phyloP scores from a whole-genome alignment of 2,113 vertebrate species.

The Sialia sialis region DNA sequence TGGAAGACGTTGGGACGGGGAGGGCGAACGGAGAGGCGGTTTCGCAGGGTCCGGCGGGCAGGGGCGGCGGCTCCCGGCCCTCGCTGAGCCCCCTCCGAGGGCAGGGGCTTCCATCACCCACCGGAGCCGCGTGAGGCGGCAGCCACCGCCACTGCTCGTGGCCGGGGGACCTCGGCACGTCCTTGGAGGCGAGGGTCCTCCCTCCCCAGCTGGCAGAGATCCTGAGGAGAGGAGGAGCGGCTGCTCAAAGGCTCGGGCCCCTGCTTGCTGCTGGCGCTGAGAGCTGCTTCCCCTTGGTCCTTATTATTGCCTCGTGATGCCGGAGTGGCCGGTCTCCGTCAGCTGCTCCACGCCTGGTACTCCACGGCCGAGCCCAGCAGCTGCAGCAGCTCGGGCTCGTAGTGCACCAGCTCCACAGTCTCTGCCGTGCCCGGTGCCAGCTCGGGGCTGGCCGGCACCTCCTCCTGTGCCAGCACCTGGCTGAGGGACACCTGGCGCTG shows the following conservation, averaged over 20 bases:
- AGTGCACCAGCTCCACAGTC: slow-evolving; percentile 89
- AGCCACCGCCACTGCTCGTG: neutral
- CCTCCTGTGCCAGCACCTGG: slow-evolving; percentile 83
- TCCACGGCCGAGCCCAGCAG: slow-evolving; percentile 87
- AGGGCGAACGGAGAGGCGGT: slow-evolving; percentile 49
- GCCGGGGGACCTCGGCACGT: neutral
- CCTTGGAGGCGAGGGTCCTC: neutral
- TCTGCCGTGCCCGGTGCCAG: slow-evolving; percentile 71
- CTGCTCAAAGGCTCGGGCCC: slow-evolving; percentile 54
- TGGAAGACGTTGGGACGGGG: slow-evolving; percentile 72
- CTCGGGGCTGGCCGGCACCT: slow-evolving; percentile 64
- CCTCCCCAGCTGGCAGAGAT: neutral
- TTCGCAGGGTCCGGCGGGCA: slow-evolving; percentile 17
- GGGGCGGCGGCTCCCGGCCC: neutral
- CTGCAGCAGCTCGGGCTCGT: slow-evolving; percentile 88
- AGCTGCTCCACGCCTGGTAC: slow-evolving; percentile 78
- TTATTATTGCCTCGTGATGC: slow-evolving; percentile 78
- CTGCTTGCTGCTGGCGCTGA: slow-evolving; percentile 66
- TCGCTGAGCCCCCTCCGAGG: neutral
- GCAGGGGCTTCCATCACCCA: neutral
- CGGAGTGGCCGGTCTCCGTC: slow-evolving; percentile 49
- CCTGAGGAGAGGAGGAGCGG: slow-evolving; percentile 55
- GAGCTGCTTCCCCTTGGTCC: slow-evolving; percentile 74
- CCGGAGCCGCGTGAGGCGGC: neutral
- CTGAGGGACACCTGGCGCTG: slow-evolving; percentile 86